Conservation (phyloP, 2,113 vertebrate genomes). For the Channa maculata region DNA sequence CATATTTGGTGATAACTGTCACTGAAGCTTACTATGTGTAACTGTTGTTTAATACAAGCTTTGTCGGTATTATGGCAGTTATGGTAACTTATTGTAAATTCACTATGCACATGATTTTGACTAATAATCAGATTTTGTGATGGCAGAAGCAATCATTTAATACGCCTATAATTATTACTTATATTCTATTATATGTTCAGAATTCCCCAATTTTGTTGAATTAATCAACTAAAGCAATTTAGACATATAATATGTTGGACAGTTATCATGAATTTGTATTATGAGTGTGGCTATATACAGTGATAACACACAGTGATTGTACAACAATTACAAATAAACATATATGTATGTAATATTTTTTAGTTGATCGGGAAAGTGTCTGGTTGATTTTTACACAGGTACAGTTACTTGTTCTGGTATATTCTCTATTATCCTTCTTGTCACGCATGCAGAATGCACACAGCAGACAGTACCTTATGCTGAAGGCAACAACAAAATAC, state of each 20-base stretch:
- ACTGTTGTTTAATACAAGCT: background rate
- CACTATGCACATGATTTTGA: background rate
- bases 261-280: no score
- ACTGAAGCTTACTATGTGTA: conserved; percentile 3
- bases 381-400: no score
- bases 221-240: background rate
- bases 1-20: conserved; percentile 20
- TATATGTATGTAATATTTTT: no score
- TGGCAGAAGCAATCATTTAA: background rate
- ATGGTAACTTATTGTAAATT: background rate
- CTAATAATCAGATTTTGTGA: background rate
- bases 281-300: no score
- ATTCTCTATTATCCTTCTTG: background rate
- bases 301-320: no score
- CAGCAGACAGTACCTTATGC: conserved; percentile 1
- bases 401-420: no score
- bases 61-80: no score
- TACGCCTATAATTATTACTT: background rate
- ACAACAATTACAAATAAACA: no score
- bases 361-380: no score
- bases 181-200: background rate
- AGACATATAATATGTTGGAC: background rate
- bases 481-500: conserved; percentile 6
- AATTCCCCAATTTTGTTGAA: background rate
- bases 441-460: conserved; percentile 16